Conservation (phyloP, 2,888 invertebrate species). For the Arctia plantaginis region DNA sequence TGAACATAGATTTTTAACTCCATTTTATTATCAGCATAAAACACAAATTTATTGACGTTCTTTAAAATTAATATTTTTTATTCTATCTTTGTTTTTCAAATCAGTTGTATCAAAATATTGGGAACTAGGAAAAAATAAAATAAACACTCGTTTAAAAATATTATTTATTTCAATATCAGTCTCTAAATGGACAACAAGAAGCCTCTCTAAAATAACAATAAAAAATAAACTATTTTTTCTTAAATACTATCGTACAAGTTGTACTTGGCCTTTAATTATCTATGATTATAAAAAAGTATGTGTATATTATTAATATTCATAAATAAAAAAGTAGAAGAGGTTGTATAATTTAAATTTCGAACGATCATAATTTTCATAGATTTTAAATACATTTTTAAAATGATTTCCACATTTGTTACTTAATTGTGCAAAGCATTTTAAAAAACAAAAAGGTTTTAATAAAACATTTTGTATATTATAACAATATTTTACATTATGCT, state of each 20-base stretch:
- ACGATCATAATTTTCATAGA: not conserved
- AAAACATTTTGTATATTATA: too few relatives aligned
- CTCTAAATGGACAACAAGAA: slow-evolving; percentile 43
- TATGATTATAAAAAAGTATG: not conserved
- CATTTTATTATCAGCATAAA: too few relatives aligned
- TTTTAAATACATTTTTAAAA: too few relatives aligned
- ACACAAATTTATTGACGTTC: too few relatives aligned
- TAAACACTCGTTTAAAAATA: slow-evolving; percentile 8
- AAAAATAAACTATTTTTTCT: slow-evolving; percentile 8
- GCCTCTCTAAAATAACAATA: slow-evolving; percentile 26
- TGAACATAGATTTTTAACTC: too few relatives aligned
- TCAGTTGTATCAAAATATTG: too few relatives aligned
- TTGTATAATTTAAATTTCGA: not conserved
- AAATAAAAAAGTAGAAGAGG: not conserved
- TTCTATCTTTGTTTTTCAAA: too few relatives aligned
- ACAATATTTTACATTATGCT: too few relatives aligned
- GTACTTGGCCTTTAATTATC: slow-evolving; percentile 35
- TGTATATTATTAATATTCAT: not conserved
- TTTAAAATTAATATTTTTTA: too few relatives aligned
- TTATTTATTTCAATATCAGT: slow-evolving; percentile 41
- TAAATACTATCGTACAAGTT: slow-evolving; percentile 31
- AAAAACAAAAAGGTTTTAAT: too few relatives aligned
- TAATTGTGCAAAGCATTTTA: too few relatives aligned
- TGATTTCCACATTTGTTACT: too few relatives aligned
- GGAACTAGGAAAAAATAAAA: not conserved